phyloP scores from a whole-genome alignment of 2,113 vertebrate genomes.

The Erythrocercus mccallii region DNA sequence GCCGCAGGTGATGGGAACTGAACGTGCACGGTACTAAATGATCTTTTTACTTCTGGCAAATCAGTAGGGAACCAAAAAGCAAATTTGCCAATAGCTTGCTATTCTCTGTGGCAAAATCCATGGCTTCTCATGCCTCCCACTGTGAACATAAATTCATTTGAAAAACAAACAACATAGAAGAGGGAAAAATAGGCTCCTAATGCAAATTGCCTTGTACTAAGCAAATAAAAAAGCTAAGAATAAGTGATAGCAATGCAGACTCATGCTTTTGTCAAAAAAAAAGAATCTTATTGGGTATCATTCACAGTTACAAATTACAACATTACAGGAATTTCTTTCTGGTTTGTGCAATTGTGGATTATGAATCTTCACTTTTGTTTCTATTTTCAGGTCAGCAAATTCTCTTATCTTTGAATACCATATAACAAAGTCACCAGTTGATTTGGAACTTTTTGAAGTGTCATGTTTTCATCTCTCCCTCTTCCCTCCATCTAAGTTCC shows the following conservation, averaged over 20 bases:
- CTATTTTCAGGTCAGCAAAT: background rate
- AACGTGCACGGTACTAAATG: background rate
- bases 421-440: background rate
- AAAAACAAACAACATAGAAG: constrained; percentile 20
- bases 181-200: background rate
- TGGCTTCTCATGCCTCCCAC: background rate
- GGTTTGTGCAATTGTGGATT: background rate
- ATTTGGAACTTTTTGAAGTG: background rate
- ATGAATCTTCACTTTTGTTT: background rate
- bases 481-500: background rate
- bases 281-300: background rate
- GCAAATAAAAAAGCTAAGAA: constrained; percentile 10
- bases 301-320: background rate
- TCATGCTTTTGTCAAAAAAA: background rate
- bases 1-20: background rate
- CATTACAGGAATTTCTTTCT: background rate
- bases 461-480: background rate
- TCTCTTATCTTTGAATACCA: background rate
- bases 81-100: background rate
- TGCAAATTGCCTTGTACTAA: background rate
- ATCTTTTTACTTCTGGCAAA: background rate
- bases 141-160: background rate
- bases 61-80: background rate
- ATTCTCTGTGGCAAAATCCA: background rate
- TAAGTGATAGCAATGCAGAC: background rate